Evolutionary conservation across 2,888 invertebrate species (phyloP), one percentile per base, ranked within the genome.

Genomic region (Graphium colonna): DNA sequence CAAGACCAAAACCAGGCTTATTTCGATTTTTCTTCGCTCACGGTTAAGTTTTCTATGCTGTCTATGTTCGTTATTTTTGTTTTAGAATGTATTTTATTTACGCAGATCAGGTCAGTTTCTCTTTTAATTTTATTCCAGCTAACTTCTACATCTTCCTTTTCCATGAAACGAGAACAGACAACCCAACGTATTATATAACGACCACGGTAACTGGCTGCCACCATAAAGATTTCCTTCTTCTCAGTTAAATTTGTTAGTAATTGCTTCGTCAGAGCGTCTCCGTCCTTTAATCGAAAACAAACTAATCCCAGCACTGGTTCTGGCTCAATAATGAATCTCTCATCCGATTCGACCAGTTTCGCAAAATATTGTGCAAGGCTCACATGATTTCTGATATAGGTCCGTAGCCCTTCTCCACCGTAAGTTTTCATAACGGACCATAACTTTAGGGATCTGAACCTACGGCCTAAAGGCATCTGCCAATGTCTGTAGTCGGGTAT

Each of bases 381-480:
- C 8, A 95, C 91, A 60, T 96, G 95, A 52, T 92, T 91, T 51
- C 97, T 91, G 18, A 98, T 93, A 70, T 95, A 92, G 3, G 91
- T 91, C 63, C 95, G 94, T 3, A 98, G 82, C 2, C 96, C 95
- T 69, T 94, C 93, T 2, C 94, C 92, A 0, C 98, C 98, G 64
- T 95, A 94, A 52, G 94, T 85, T 60, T 97, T 91, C 64, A 98
- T 83, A 0, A 96, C 96, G 58, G 97, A 96, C 98, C 98, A 98
- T n/a, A 98, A 82, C 79, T 98, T 98, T 15, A 98, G 82, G 0
- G 98, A 93, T 43, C 98, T 92, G 77, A 98, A 98, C 61, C 97
- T 90, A 40, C 98, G 91, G 0, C 97, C 97, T 17, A 97, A 86
- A 3, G 96, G 93, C 73, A 97, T 95, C 79, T 96, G 96, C 96